Conservation (phyloP, 2,888 invertebrate species). For the Nebria brevicollis region DNA sequence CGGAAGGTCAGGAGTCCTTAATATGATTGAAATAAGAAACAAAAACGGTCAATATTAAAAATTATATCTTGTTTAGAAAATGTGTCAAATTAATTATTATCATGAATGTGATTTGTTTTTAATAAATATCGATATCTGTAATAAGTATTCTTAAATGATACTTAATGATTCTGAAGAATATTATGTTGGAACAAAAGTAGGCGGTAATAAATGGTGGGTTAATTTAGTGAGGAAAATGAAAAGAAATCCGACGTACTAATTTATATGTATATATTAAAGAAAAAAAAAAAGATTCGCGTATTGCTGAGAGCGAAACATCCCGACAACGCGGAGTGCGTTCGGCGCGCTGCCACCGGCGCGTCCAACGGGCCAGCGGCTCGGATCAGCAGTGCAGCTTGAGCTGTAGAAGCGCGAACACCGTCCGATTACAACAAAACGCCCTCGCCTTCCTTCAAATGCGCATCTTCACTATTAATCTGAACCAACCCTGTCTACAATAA, state of each 20-base stretch:
- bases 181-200: too few relatives aligned
- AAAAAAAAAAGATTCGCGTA: background rate
- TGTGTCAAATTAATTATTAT: too few relatives aligned
- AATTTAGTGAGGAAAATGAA: background rate
- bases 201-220: too few relatives aligned
- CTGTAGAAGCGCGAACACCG: slow-evolving; percentile 59
- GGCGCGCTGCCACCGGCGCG: slow-evolving; percentile 35
- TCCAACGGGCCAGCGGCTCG: slow-evolving; percentile 34
- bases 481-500: background rate
- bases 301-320: background rate
- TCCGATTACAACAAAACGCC: slow-evolving; percentile 3
- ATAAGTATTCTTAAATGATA: too few relatives aligned
- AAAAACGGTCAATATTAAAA: too few relatives aligned
- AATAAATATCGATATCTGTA: too few relatives aligned
- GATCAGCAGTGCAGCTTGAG: slow-evolving; percentile 59
- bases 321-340: slow-evolving; percentile 28
- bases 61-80: too few relatives aligned
- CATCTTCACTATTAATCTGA: background rate
- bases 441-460: slow-evolving; percentile 2
- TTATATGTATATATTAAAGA: background rate
- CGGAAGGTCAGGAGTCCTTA: too few relatives aligned
- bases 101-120: too few relatives aligned
- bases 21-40: too few relatives aligned
- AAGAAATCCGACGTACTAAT: background rate
- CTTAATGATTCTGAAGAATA: too few relatives aligned